Conservation (phyloP, 1,140 invertebrate species). For the Heliothis subflexa region DNA sequence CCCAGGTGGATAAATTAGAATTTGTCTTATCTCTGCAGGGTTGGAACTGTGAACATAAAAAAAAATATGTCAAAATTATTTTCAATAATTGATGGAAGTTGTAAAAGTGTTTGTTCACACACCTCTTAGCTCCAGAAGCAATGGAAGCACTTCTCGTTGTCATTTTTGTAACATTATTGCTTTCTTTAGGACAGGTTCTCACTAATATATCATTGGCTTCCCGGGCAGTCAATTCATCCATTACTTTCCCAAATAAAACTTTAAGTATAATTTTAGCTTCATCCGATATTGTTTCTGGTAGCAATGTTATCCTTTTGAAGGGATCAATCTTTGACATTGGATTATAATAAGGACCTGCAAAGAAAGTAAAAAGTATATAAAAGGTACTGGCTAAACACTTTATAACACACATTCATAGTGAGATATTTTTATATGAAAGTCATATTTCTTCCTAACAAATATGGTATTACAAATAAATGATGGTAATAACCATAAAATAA, state of each 20-base stretch:
- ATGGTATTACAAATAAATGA: too few relatives aligned
- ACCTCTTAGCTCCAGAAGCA: constrained; percentile 72
- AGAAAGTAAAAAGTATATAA: constrained; percentile 33
- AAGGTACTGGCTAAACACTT: too few relatives aligned
- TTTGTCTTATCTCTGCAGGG: constrained; percentile 87
- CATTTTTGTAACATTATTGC: constrained; percentile 77
- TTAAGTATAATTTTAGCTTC: constrained; percentile 89
- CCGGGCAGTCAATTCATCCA: constrained; percentile 90
- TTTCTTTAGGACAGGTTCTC: constrained; percentile 89
- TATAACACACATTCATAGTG: too few relatives aligned
- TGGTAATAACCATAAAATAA: too few relatives aligned
- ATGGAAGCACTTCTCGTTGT: constrained; percentile 76
- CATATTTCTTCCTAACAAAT: too few relatives aligned
- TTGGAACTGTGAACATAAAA: constrained; percentile 81
- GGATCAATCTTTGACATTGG: constrained; percentile 88
- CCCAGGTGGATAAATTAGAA: constrained; percentile 90
- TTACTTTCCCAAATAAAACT: constrained; percentile 88
- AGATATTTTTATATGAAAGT: too few relatives aligned
- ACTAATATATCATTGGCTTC: constrained; percentile 94
- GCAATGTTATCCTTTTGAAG: constrained; percentile 91
- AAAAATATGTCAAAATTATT: neutral
- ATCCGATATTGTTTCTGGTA: constrained; percentile 90
- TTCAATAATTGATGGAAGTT: neutral
- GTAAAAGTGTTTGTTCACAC: constrained; percentile 36
- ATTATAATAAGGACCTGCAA: constrained; percentile 85